Percentiles rank a stretch among this genome's conserved stretches.
Evolutionary conservation across 2,888 invertebrate genomes (phyloP).

Genomic region (Dyspetes luteomarginatus): DNA sequence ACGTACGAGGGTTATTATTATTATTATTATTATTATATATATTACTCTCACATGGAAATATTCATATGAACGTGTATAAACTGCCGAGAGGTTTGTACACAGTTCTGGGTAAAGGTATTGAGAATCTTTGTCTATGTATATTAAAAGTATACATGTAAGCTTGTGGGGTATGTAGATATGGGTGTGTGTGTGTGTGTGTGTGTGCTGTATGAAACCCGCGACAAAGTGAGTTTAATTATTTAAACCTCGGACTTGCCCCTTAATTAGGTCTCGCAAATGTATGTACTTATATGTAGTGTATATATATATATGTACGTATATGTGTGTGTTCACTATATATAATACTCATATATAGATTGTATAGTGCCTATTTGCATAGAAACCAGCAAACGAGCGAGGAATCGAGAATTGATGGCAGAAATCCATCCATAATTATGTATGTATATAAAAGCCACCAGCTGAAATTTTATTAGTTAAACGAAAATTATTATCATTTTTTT

Average conservation of each 20-base stretch:
- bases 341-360: conserved; percentile 2
- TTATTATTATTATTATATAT: not conserved
- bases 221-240: conserved; percentile 56
- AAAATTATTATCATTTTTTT: too few species aligned
- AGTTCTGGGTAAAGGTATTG: not conserved
- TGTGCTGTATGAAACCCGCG: conserved; percentile 27
- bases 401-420: not conserved
- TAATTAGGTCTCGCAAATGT: conserved; percentile 49
- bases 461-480: too few species aligned
- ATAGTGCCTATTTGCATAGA: not conserved
- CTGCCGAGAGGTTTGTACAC: conserved; percentile 2
- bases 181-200: too few species aligned
- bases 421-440: not conserved
- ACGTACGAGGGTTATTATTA: conserved; percentile 41
- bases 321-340: too few species aligned
- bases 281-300: not conserved
- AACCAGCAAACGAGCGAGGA: not conserved
- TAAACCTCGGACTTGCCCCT: conserved; percentile 52
- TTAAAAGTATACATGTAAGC: not conserved
- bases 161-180: not conserved
- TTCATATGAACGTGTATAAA: conserved; percentile 32
- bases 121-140: not conserved
- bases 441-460: too few species aligned
- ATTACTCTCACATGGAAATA: conserved; percentile 20
- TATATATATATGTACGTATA: not conserved